Evolutionary conservation across 2,113 vertebrate genomes (phyloP), one percentile per base, ranked within the genome.

Genomic region (Indicator indicator): DNA sequence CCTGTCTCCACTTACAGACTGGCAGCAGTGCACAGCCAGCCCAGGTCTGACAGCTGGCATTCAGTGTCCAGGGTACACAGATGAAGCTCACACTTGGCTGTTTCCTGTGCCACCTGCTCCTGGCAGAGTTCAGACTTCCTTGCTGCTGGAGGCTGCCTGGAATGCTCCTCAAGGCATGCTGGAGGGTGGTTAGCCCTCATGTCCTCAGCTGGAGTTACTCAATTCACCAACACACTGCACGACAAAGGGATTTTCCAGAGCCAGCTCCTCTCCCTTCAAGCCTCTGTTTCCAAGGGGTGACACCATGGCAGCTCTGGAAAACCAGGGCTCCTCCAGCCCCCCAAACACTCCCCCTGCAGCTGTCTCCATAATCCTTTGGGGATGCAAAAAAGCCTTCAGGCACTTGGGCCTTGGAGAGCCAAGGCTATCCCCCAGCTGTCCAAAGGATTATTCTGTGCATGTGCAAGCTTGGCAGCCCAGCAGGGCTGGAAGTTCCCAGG

Each of bases 121-220:
- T 8, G 7, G 80, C 18, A 2, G 74, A 48, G 40, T 27, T 52
- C 38, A 52, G 28, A 4, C 21, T 36, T 60, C 72, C 50, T 48
- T 10, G 38, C 21, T 11, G 21, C 18, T 8, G 14, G n/a, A 58
- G 11, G 46, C 56, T 83, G 58, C 84, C 56, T 18, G 12, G 11
- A 48, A 32, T 0, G 0, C 32, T 36, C 69, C 72, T 19, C 42
- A 30, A 15, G 0, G 0, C 2, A 0, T 9, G 65, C 20, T 0
- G 30, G 28, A 13, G n/a, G 32, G 18, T 3, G 32, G 28, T 18
- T 0, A 52, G 42, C 71, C 44, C 32, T 71, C 9, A n/a, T 1
- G 5, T 67, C 36, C 82, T 63, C 48, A 60, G 7, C 28, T 4
- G 1, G 12, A 64, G 58, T 38, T 71, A 63, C 18, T 71, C 58